phyloP scores from a whole-genome alignment of 2,113 vertebrate species.

The Periophthalmus modestus region DNA sequence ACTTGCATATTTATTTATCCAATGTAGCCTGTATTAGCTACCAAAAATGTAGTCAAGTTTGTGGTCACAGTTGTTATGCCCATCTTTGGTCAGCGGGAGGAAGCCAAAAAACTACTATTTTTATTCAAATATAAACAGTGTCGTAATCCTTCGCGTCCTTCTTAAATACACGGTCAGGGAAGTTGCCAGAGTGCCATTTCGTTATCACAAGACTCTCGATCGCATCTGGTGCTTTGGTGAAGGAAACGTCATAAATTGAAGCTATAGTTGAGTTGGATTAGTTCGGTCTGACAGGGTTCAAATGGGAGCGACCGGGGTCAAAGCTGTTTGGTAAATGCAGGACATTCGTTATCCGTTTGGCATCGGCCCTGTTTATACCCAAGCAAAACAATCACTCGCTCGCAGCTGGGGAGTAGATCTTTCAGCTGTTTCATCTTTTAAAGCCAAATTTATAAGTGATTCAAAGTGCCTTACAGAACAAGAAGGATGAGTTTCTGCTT shows the following conservation, averaged over 20 bases:
- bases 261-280: background rate
- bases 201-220: background rate
- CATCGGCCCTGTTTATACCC: background rate
- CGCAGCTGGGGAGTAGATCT: background rate
- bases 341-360: slow-evolving; percentile 1
- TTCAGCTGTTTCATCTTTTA: background rate
- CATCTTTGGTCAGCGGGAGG: background rate
- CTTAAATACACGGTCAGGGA: background rate
- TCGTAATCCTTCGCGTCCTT: background rate
- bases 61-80: background rate
- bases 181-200: background rate
- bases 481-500: too few species aligned
- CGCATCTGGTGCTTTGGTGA: background rate
- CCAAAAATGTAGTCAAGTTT: background rate
- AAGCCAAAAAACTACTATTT: background rate
- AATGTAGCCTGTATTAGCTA: background rate
- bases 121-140: background rate
- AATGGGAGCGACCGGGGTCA: slow-evolving; percentile 5
- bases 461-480: background rate
- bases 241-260: background rate
- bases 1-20: background rate
- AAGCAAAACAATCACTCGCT: background rate
- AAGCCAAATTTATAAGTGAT: background rate
- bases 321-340: slow-evolving; percentile 8
- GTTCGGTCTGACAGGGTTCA: slow-evolving; percentile 10